Percentiles rank a stretch among this genome's conserved stretches.
Conservation (phyloP, 1,140 invertebrate species). For the Apolygus lucorum region DNA sequence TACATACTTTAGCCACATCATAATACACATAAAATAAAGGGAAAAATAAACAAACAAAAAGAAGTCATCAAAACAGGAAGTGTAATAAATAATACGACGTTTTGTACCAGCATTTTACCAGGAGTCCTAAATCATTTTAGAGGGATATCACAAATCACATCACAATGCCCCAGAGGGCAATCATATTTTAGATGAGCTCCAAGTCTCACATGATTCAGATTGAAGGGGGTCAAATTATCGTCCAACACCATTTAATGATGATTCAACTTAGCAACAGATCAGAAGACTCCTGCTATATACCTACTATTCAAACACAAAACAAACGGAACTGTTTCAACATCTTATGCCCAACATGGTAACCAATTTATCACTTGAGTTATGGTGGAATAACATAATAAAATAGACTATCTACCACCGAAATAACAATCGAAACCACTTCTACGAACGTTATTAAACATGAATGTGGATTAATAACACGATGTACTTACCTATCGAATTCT, state of each 20-base stretch:
- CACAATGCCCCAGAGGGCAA: background rate
- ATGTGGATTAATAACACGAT: no score
- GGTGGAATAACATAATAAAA: background rate
- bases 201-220: no score
- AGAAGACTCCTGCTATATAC: background rate
- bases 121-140: background rate
- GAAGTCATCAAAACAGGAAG: background rate
- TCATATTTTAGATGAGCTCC: background rate
- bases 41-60: no score
- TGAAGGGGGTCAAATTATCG: no score
- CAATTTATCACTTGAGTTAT: background rate
- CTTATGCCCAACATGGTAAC: background rate
- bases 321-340: no score
- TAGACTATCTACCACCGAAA: background rate
- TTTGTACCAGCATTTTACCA: background rate
- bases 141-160: conserved; percentile 13
- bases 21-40: no score
- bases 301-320: background rate
- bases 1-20: no score
- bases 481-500: no score
- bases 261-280: background rate
- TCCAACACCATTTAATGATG: no score
- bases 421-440: no score
- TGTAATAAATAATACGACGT: no score
- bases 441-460: no score